Base-by-base conservation (phyloP, 2,113 vertebrate species). In the Amblyopsis rosae region DNA sequence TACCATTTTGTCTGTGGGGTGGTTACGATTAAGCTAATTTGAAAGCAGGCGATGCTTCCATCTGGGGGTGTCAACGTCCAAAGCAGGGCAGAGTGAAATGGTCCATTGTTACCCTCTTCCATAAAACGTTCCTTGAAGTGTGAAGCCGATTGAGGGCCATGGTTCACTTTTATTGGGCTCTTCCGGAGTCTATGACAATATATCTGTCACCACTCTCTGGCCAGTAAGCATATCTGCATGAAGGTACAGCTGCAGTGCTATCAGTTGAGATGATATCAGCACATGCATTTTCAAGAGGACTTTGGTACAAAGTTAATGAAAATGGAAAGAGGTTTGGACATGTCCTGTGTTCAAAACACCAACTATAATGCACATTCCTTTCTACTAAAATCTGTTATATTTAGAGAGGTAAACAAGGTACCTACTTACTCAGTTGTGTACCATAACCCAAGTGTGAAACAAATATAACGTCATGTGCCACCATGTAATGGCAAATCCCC, bases 131-230 rank as follows among this genome's bases (percentile, higher is more conserved):
- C 75, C 59, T 73, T 50, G 0, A 59, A 81, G 69, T 67, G 75
- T 69, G 70, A 88, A 67, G 68, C 53, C 47, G 47, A 73, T 61
- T 49, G 59, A 72, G 48, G 60, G 63, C 59, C 61, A 53, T 57
- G 48, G 55, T 68, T 63, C 56, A 49, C 17, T 48, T 26, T 35
- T 0, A 46, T 0, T 35, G 58, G 70, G 59, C 48, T 69, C 60
- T 62, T 8, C 6, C 47, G 68, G 67, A 73, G 45, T 35, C 12
- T 12, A 59, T 45, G 16, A 82, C 77, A 83, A 77, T 76, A 67
- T 82, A 87, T 76, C 84, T 83, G 82, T 87, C 86, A 86, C 35
- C 48, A 65, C 59, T 41, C 72, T 63, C 69, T n/a, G 56, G 12
- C 53, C 72, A 58, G 54, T 58, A 71, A 57, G 49, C 16, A 4